Evolutionary conservation across 2,797 vertebrate species (phyloP).

Genomic region (Urocyon cinereoargenteus): DNA sequence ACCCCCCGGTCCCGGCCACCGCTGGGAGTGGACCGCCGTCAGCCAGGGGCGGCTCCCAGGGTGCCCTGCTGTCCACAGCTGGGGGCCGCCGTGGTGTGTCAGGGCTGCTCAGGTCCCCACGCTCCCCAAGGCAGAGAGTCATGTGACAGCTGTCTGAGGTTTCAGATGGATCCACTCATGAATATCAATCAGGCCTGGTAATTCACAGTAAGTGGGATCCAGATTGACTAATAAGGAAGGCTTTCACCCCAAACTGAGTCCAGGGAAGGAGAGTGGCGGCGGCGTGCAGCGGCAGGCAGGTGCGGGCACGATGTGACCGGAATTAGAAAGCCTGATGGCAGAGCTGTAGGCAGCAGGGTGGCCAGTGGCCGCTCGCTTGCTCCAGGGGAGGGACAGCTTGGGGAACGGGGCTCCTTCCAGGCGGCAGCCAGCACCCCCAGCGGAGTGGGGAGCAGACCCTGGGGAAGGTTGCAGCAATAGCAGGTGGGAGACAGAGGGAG

Average conservation of each 20-base stretch:
- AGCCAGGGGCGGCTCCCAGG: not conserved
- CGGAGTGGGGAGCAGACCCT: not conserved
- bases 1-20: accelerated
- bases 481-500: too few species aligned
- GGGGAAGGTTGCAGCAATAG: too few species aligned
- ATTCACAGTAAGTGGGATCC: conserved; percentile 88
- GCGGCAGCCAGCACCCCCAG: accelerated
- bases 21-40: accelerated
- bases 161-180: conserved; percentile 85
- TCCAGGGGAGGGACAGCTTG: not conserved
- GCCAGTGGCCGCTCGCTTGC: accelerated
- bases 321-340: conserved; percentile 38
- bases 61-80: not conserved
- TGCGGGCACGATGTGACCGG: conserved; percentile 77
- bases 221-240: conserved; percentile 89
- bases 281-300: conserved; percentile 55
- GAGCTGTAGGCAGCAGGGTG: not conserved
- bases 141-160: conserved; percentile 82
- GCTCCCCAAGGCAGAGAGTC: conserved; percentile 69
- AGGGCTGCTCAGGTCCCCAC: conserved; percentile 44
- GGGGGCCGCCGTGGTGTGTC: accelerated
- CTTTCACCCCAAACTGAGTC: conserved; percentile 88
- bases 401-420: not conserved
- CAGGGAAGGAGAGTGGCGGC: conserved; percentile 71
- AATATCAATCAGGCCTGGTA: conserved; percentile 89